Evolutionary conservation across 1,140 invertebrate genomes (phyloP).

Genomic region (Hypothenemus hampei): DNA sequence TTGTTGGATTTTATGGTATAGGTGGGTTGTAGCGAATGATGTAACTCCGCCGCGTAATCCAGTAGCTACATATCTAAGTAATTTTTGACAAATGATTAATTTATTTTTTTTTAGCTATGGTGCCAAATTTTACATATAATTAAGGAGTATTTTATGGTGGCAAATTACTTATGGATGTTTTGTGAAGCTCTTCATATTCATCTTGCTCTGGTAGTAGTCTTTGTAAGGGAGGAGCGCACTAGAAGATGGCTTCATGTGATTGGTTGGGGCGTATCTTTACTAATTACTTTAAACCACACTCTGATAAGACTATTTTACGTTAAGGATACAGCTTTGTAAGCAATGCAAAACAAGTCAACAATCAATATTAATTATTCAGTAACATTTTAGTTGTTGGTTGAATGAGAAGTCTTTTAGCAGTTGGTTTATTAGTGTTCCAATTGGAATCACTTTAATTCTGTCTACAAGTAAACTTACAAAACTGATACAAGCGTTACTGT

Average conservation of each 20-base stretch:
- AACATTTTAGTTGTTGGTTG: conserved; percentile 71
- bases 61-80: conserved; percentile 41
- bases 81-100: neutral
- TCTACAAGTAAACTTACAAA: conserved; percentile 24
- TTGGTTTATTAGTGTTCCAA: conserved; percentile 68
- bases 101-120: conserved; percentile 41
- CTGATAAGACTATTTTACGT: conserved; percentile 51
- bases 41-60: conserved; percentile 49
- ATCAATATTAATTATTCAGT: conserved; percentile 11
- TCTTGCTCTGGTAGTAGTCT: conserved; percentile 69
- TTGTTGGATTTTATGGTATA: conserved; percentile 60
- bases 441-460: conserved; percentile 49
- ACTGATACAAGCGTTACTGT: neutral
- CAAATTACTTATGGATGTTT: conserved; percentile 91
- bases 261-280: conserved; percentile 70
- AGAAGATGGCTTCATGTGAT: conserved; percentile 72
- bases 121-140: conserved; percentile 76
- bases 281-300: conserved; percentile 60
- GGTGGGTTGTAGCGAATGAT: conserved; percentile 50
- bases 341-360: too few relatives aligned
- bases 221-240: conserved; percentile 53
- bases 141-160: conserved; percentile 78
- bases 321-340: conserved; percentile 60
- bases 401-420: conserved; percentile 60
- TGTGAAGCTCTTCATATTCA: conserved; percentile 87